These are phyloP conservation scores for Loxodonta africana DNA, from an alignment of 2,113 vertebrate species.

Conservation along the genomic window DNA sequence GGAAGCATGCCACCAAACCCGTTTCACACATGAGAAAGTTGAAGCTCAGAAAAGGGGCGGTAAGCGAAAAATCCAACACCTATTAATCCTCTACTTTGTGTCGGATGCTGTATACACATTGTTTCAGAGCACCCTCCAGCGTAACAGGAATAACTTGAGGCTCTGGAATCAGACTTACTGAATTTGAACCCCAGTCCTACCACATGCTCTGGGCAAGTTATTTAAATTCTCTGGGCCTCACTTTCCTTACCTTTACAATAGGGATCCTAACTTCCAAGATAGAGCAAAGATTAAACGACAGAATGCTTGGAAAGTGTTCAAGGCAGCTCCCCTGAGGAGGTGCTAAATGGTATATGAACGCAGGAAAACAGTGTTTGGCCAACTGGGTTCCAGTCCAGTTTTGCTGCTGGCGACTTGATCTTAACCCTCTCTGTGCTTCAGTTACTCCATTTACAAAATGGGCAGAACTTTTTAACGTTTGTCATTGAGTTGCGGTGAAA, in stretches of 20 bases:
- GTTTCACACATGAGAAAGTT: constrained; percentile 21
- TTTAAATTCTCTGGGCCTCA: background rate
- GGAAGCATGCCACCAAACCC: background rate
- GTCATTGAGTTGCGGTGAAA: background rate
- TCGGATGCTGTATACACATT: background rate
- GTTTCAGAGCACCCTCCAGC: background rate
- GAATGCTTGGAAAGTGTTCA: constrained; percentile 33
- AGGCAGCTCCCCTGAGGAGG: background rate
- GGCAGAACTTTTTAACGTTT: background rate
- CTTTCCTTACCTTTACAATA: background rate
- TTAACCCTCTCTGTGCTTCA: background rate
- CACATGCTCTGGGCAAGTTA: constrained; percentile 27
- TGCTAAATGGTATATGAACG: background rate
- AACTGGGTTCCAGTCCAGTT: background rate
- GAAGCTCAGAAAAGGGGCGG: constrained; percentile 17
- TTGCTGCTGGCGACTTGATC: background rate
- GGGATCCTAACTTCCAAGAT: background rate
- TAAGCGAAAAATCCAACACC: background rate
- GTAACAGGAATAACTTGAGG: background rate
- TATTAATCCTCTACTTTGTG: background rate
- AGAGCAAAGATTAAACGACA: background rate
- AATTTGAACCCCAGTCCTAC: constrained; percentile 4
- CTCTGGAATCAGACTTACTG: constrained; percentile 17
- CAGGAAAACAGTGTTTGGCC: background rate
- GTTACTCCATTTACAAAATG: background rate